These are phyloP conservation scores for Neelides sp. DNA, from an alignment of 1,140 invertebrate species.

Conservation along the genomic window DNA sequence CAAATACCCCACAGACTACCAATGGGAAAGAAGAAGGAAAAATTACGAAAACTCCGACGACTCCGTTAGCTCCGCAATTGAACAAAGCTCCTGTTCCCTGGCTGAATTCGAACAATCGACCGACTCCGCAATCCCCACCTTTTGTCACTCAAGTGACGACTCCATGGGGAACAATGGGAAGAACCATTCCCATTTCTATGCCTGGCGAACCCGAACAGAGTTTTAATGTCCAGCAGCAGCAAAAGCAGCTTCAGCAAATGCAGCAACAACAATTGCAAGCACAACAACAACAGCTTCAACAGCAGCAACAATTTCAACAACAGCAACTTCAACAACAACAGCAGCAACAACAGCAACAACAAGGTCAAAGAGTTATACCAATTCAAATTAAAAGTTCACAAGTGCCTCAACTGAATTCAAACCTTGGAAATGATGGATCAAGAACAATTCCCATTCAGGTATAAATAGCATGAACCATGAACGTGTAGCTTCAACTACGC, in stretches of 20 bases:
- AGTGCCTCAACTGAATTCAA: not conserved
- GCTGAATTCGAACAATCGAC: conserved; percentile 41
- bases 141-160: conserved; percentile 10
- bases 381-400: not conserved
- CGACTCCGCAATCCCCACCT: conserved; percentile 33
- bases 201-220: conserved; percentile 25
- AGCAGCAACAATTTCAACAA: conserved; percentile 16
- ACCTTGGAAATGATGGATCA: not conserved
- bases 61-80: conserved; percentile 33
- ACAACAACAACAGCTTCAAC: conserved; percentile 23
- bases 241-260: conserved; percentile 30
- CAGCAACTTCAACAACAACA: conserved; percentile 29
- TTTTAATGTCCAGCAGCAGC: conserved; percentile 6
- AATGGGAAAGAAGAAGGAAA: not conserved
- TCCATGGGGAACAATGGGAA: conserved; percentile 21
- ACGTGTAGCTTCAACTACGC: not conserved
- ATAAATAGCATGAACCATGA: not conserved
- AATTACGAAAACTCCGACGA: conserved; percentile 12
- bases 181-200: conserved; percentile 31
- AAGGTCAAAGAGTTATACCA: not conserved
- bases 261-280: conserved; percentile 8
- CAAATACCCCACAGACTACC: conserved; percentile 5
- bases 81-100: conserved; percentile 47
- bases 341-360: conserved; percentile 11
- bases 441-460: conserved; percentile 28